Evolutionary conservation across 2,888 invertebrate genomes (phyloP), one percentile per base, ranked within the genome.

Genomic region (Callimorpha dominula): DNA sequence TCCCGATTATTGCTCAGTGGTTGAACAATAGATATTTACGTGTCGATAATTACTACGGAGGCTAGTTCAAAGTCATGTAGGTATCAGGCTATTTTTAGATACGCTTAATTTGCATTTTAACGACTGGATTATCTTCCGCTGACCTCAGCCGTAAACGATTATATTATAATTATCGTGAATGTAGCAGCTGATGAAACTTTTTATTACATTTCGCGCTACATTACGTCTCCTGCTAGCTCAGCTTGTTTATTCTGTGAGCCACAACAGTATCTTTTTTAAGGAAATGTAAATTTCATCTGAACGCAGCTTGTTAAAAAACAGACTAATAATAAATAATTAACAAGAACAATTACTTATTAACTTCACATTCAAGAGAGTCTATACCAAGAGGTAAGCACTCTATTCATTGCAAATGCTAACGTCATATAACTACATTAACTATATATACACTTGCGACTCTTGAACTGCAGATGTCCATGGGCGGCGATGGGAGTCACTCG

Each of bases 31-130:
- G 70, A 73, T 11, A 52, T 63, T 66, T 70, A 73, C 70, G 66
- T 66, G 69, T 52, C 20, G 49, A 57, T 70, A 73, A 66, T 73
- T 69, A 73, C n/a, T 15, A 40, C 66, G 62, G 68, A 71, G 74
- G 70, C 62, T 70, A 70, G 52, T 49, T 70, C 70, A 67, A 63
- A 73, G 67, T 42, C 64, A 74, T 42, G 9, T 46, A 46, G 31
- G 52, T 60, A 43, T 65, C 31, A 65, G 20, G 63, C 57, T 71
- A 74, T 74, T 68, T 74, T 74, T 74, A 74, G 74, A 60, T 57
- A 68, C 60, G 43, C 52, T 63, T 74, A 67, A 70, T 74, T 71
- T 74, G 71, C 74, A 74, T 71, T 57, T 70, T 66, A 70, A 73
- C 63, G 70, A 65, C 49, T 70, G 46, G 63, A 73, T 70, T 70